Evolutionary conservation across 2,888 invertebrate species (phyloP).

Genomic region (Sarcophaga rosellei): DNA sequence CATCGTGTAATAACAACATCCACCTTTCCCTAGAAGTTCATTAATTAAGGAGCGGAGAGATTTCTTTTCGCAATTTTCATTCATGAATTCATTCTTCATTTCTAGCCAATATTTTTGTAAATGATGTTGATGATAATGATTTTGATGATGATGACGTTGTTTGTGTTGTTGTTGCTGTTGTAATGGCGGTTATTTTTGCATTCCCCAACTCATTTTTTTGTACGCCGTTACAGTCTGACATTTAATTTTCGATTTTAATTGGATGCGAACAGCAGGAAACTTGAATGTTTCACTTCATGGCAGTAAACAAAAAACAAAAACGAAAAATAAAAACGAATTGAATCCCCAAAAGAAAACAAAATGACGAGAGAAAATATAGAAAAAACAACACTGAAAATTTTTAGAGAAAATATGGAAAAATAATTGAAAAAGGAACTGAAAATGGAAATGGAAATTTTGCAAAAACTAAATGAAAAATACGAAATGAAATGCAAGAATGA

Average conservation of each 20-base stretch:
- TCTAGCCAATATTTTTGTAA: not conserved
- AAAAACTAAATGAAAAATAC: not conserved
- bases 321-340: conserved; percentile 22
- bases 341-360: conserved; percentile 4
- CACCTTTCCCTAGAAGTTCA: conserved; percentile 40
- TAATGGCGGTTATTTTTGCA: conserved; percentile 38
- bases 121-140: no score
- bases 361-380: conserved; percentile 24
- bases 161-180: no score
- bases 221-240: conserved; percentile 75
- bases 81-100: conserved; percentile 18
- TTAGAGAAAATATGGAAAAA: conserved; percentile 1
- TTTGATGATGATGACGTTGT: no score
- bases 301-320: conserved; percentile 43
- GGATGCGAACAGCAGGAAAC: conserved; percentile 81
- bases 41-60: not conserved
- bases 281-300: conserved; percentile 66
- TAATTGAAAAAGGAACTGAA: not conserved
- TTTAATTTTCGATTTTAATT: conserved; percentile 81
- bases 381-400: conserved; percentile 37
- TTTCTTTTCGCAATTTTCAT: conserved; percentile 14
- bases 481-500: conserved; percentile 31
- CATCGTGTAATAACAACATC: conserved; percentile 34
- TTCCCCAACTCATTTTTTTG: conserved; percentile 53
- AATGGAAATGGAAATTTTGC: no score